phyloP scores from a whole-genome alignment of 2,888 invertebrate genomes.

The Aphodius sticticus region DNA sequence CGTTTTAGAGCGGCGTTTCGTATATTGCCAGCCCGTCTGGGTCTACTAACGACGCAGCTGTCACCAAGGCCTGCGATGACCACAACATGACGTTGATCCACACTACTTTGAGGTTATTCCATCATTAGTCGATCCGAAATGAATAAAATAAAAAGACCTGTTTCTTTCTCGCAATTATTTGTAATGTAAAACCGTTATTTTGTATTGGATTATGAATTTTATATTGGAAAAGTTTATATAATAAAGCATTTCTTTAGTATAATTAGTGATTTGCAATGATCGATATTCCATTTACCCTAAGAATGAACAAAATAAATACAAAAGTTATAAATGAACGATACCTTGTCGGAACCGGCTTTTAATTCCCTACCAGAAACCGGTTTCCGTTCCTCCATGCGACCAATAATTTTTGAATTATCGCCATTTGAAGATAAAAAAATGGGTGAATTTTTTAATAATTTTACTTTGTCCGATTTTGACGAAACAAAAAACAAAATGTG shows the following conservation, averaged over 20 bases:
- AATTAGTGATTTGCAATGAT: too few relatives aligned
- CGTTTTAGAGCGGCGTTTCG: conserved; percentile 88
- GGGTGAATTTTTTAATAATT: too few relatives aligned
- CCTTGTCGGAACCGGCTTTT: too few relatives aligned
- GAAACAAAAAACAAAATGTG: too few relatives aligned
- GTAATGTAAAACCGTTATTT: neutral
- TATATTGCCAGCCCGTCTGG: conserved; percentile 95
- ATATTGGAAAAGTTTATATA: neutral
- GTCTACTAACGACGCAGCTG: conserved; percentile 90
- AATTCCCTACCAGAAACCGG: too few relatives aligned
- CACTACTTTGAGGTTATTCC: conserved; percentile 91
- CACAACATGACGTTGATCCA: conserved; percentile 88
- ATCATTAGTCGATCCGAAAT: conserved; percentile 65
- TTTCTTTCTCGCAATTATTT: neutral
- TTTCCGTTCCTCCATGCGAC: too few relatives aligned
- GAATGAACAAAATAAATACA: too few relatives aligned
- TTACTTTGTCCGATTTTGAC: too few relatives aligned
- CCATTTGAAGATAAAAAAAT: too few relatives aligned
- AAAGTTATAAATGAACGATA: too few relatives aligned
- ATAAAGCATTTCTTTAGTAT: neutral
- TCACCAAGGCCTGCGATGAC: conserved; percentile 91
- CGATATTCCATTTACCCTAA: too few relatives aligned
- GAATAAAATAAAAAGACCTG: neutral
- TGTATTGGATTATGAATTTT: neutral
- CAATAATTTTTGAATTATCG: too few relatives aligned